A percentile compares a stretch with the other conserved stretches of the same genome.
Evolutionary conservation across 2,888 invertebrate genomes (phyloP).

Genomic region (Drosophila emarginata): DNA sequence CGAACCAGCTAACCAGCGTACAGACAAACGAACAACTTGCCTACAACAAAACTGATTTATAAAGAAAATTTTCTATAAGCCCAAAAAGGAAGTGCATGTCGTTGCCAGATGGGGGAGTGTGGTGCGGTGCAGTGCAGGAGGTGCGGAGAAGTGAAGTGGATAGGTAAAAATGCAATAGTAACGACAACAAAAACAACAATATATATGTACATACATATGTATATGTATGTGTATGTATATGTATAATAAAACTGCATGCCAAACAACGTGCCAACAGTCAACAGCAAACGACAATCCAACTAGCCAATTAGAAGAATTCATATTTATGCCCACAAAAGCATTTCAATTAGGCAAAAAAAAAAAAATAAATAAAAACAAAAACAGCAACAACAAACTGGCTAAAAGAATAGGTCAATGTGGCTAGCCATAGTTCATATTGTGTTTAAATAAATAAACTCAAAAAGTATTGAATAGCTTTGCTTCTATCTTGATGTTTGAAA

Average conservation of each 20-base stretch:
- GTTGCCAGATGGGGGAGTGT: slow-evolving; percentile 9
- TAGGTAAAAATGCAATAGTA: slow-evolving; percentile 21
- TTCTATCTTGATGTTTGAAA: too few species aligned
- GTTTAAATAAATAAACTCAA: too few species aligned
- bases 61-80: slow-evolving; percentile 72
- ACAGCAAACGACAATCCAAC: slow-evolving; percentile 29
- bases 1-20: slow-evolving; percentile 46
- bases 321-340: slow-evolving; percentile 59
- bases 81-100: slow-evolving; percentile 75
- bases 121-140: slow-evolving; percentile 7
- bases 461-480: too few species aligned
- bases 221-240: not conserved
- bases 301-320: slow-evolving; percentile 73
- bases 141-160: slow-evolving; percentile 19
- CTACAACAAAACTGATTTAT: slow-evolving; percentile 67
- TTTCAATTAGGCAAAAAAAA: slow-evolving; percentile 53
- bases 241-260: slow-evolving; percentile 57
- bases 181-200: not conserved
- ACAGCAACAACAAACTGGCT: not conserved
- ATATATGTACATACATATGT: not conserved
- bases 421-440: too few species aligned
- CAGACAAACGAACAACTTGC: slow-evolving; percentile 25
- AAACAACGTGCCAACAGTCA: slow-evolving; percentile 68
- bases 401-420: too few species aligned
- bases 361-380: slow-evolving; percentile 14